Base-by-base conservation (phyloP, 2,113 vertebrate species). In the Diadophis punctatus region DNA sequence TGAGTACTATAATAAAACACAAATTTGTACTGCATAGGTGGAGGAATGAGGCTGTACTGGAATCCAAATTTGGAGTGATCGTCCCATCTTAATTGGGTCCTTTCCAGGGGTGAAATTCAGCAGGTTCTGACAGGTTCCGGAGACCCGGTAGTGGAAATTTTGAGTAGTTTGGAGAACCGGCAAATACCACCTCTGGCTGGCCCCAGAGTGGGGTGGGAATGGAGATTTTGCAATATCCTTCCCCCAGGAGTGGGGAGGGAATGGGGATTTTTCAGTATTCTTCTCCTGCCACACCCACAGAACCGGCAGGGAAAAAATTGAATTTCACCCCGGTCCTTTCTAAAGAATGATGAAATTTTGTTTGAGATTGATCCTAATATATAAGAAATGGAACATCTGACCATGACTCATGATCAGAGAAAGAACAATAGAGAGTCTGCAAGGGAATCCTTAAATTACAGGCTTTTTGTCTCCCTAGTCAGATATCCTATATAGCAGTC, bases 1-100 rank as follows among this genome's bases (percentile, higher is more conserved):
- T 98, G 95, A 98, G 98, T 96, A 2, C 1, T 53, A n/a, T 18
- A 52, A n/a, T n/a, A n/a, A 49, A 12, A 51, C 16, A 51, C 27
- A 52, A 1, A 87, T 53, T 49, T 87, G 30, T 34, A 55, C 30
- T 55, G 18, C 22, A 2, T 55, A 30, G 86, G 3, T 88, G n/a
- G 14, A n/a, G 22, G n/a, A n/a, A 1, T 53, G 30, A 34, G 18
- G 51, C 48, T 87, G 49, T 53, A 39, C 16, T 52, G n/a, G 86
- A 88, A 39, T 34, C 51, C 46, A 86, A 49, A 27, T 48, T 43
- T 86, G 84, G 20, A 16, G 8, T 86, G 46, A 48, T 48, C 4
- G 4, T 86, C 85, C 48, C 43, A 86, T 49, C 48, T 86, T 86
- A 11, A 52, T 86, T 86, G 46, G 25, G 11, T 86, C 25, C 48